Base-by-base conservation (phyloP, 2,113 vertebrate species). In the Carassius auratus region DNA sequence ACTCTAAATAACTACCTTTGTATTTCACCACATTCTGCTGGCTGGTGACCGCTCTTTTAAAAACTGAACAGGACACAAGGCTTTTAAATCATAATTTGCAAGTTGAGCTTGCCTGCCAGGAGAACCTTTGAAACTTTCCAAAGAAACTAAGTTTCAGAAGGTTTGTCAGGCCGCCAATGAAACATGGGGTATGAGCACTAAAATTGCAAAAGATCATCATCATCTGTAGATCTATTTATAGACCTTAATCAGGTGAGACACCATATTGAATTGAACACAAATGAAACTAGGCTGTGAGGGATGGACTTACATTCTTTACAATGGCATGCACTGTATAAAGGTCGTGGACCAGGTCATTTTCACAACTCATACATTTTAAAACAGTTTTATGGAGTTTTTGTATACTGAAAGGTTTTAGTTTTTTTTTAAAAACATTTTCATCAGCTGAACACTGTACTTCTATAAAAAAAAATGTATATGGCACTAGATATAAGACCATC, bases 1-100 rank as follows among this genome's bases (percentile, higher is more conserved):
- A 71, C 48, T 73, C 76, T 71, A 85, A 64, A 26, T 48, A 21
- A 80, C 33, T 48, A 30, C 77, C 62, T 81, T 69, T 81, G 33
- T 81, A 52, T 71, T 73, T 61, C 76, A 71, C 7, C 62, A 57
- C 15, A 10, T 71, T 68, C n/a, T 50, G 5, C 36, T 57, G 84
- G 23, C 48, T 62, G 69, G 23, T 62, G 83, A 48, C 8, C 38
- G 38, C 13, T 17, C 17, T 73, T 74, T 73, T 26, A 12, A 59
- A 73, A 74, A 73, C 7, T 30, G 19, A 83, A 83, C 68, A 83
- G 3, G 50, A n/a, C 5, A 21, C 10, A 73, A 15, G 33, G 66
- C 68, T 61, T 61, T 83, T 74, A 38, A 55, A 50, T 45, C 19
- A 52, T 61, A 78, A 78, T 59, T 79, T 57, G 33, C 33, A 23